phyloP scores from a whole-genome alignment of 2,797 vertebrate genomes.

The Kryptopterus vitreolus region DNA sequence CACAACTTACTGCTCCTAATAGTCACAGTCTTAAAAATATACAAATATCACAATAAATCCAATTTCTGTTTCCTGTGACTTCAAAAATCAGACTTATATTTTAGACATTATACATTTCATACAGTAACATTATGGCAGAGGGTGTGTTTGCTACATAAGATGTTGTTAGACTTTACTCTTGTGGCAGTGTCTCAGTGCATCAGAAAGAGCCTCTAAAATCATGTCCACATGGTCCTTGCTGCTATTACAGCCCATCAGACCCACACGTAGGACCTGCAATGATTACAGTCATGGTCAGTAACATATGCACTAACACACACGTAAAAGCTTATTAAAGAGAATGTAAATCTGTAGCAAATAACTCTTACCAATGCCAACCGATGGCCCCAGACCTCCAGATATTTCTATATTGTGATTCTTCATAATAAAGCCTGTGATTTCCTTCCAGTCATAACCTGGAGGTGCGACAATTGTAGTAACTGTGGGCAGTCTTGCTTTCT shows the following conservation, averaged over 20 bases:
- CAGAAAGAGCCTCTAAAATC: constrained; percentile 77
- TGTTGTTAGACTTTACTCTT: constrained; percentile 78
- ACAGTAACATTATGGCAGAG: not conserved
- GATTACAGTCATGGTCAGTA: not conserved
- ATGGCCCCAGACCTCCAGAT: constrained; percentile 87
- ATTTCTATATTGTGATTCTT: constrained; percentile 84
- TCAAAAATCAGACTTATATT: constrained; percentile 1
- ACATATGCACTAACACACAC: not conserved
- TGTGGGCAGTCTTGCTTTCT: constrained; percentile 85
- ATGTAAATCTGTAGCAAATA: not conserved
- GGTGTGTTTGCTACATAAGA: not conserved
- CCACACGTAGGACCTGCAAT: constrained; percentile 88
- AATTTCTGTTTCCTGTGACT: not conserved
- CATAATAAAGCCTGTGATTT: constrained; percentile 83
- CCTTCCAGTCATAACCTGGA: constrained; percentile 84
- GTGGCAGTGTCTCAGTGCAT: constrained; percentile 81
- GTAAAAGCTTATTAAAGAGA: not conserved
- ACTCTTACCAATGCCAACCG: constrained; percentile 81
- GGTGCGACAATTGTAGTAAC: constrained; percentile 85
- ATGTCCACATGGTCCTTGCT: constrained; percentile 76
- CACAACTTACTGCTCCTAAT: not conserved
- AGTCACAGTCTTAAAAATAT: not conserved
- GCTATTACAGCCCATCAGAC: constrained; percentile 93
- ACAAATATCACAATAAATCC: not conserved
- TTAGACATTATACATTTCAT: not conserved